Conservation (phyloP, 2,888 invertebrate species). For the Thereva nobilitata region DNA sequence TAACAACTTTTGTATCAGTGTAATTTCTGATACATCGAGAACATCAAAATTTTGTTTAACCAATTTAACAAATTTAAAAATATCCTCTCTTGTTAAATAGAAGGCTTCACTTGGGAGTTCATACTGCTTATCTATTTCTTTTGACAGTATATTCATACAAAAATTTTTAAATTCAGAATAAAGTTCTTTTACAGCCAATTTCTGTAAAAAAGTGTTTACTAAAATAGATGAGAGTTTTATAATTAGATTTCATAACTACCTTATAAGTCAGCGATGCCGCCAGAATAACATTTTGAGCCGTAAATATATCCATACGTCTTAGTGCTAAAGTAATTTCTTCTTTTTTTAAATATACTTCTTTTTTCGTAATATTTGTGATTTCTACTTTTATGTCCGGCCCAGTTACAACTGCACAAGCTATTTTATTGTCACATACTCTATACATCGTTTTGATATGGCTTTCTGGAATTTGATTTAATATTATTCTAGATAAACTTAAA, state of each 20-base stretch:
- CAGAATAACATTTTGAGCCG: constrained; percentile 5
- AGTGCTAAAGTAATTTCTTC: constrained; percentile 9
- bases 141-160: constrained; percentile 11
- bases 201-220: not conserved
- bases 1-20: constrained; percentile 10
- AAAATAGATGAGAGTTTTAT: not conserved
- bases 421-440: constrained; percentile 8
- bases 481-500: no score
- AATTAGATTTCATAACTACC: not conserved
- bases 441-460: constrained; percentile 20
- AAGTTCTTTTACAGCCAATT: not conserved
- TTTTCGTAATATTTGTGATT: not conserved
- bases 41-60: constrained; percentile 21
- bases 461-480: not conserved
- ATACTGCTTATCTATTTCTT: constrained; percentile 25
- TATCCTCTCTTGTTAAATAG: constrained; percentile 2
- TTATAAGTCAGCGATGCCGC: constrained; percentile 8
- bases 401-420: constrained; percentile 11
- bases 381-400: constrained; percentile 13
- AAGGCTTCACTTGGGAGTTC: not conserved
- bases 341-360: constrained; percentile 3
- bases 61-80: constrained; percentile 13
- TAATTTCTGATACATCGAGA: constrained; percentile 7
- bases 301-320: constrained; percentile 2
- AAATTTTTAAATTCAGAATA: constrained; percentile 9